Conservation (phyloP, 2,113 vertebrate species). For the Cynopterus brachyotis region DNA sequence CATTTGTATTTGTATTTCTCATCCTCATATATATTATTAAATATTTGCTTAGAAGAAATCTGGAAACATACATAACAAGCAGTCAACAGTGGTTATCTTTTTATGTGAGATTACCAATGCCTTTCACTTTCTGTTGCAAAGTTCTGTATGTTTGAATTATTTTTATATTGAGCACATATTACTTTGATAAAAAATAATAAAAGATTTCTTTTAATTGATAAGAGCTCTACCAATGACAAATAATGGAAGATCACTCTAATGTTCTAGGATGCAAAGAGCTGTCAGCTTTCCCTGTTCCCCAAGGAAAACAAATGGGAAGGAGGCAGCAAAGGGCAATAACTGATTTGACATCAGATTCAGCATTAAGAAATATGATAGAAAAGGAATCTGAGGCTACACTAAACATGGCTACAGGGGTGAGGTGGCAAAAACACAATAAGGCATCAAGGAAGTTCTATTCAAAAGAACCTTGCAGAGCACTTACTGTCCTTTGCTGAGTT, state of each 20-base stretch:
- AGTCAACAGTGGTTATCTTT: neutral
- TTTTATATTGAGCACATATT: neutral
- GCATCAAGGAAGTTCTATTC: neutral
- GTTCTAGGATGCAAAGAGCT: neutral
- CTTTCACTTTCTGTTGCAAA: neutral
- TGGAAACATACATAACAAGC: neutral
- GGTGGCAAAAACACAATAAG: neutral
- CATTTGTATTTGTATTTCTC: slow-evolving; percentile 7
- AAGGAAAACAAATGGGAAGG: neutral
- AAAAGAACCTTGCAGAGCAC: neutral
- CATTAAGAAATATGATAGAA: neutral
- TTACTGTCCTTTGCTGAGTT: neutral
- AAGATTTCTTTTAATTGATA: neutral
- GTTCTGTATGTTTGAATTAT: neutral
- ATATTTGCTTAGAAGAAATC: neutral
- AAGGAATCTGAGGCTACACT: neutral
- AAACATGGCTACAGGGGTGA: neutral
- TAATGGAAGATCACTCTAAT: neutral
- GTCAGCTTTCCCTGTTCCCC: too few species aligned
- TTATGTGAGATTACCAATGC: neutral
- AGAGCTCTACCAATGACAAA: neutral
- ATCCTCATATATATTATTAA: neutral
- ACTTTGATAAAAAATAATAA: slow-evolving; percentile 1
- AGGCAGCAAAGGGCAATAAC: neutral
- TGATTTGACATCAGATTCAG: neutral